Evolutionary conservation across 2,797 vertebrate genomes (phyloP).

Genomic region (Cynopterus sphinx): DNA sequence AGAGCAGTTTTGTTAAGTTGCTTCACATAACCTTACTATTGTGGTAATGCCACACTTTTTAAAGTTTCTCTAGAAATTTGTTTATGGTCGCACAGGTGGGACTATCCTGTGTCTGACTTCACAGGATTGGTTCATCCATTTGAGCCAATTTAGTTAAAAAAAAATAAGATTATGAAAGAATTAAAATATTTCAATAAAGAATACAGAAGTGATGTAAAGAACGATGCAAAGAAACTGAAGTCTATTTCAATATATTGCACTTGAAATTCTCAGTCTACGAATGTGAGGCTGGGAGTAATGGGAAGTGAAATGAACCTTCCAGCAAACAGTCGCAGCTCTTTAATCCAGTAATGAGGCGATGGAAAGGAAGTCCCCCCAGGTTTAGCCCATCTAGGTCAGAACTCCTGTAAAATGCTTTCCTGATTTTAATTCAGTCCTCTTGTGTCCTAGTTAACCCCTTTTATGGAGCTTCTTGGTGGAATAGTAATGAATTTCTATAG

Average conservation of each 20-base stretch:
- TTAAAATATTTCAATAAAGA: background rate
- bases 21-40: background rate
- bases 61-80: background rate
- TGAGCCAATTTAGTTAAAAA: background rate
- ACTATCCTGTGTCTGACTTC: background rate
- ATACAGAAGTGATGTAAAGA: background rate
- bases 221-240: background rate
- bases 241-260: background rate
- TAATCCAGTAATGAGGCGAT: background rate
- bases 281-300: background rate
- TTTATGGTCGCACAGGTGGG: background rate
- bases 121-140: background rate
- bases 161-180: background rate
- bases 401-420: background rate
- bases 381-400: constrained; percentile 37
- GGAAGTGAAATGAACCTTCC: background rate
- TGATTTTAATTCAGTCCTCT: constrained; percentile 26
- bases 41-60: background rate
- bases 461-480: background rate
- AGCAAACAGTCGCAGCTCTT: background rate
- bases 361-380: background rate
- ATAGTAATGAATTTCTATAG: background rate
- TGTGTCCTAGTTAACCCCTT: background rate
- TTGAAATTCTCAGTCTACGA: background rate
- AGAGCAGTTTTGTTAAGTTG: background rate